phyloP scores from a whole-genome alignment of 2,113 vertebrate species.

The Bufo bufo region DNA sequence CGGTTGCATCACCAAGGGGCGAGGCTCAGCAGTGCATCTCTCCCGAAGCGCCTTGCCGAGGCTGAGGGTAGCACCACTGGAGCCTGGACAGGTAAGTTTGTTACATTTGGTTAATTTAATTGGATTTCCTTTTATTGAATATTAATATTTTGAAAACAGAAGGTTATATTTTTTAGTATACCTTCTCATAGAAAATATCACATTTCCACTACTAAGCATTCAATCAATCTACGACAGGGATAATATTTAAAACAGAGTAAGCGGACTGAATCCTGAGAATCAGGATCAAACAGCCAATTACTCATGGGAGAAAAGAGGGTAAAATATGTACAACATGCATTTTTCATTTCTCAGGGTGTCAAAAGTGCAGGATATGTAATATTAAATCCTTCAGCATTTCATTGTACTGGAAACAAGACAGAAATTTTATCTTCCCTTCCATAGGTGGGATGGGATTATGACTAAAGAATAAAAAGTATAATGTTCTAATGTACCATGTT shows the following conservation, averaged over 20 bases:
- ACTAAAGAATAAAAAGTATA: not conserved
- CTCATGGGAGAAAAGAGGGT: not conserved
- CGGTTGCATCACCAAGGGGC: too few species aligned
- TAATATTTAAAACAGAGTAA: not conserved
- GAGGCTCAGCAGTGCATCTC: too few species aligned
- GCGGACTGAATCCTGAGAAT: not conserved
- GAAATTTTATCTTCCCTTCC: conserved; percentile 11
- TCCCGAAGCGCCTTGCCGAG: too few species aligned
- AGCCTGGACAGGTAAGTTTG: too few species aligned
- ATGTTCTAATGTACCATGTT: conserved; percentile 8
- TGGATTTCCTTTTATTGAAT: not conserved
- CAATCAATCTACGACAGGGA: not conserved
- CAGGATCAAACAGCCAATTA: conserved; percentile 31
- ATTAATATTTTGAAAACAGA: not conserved
- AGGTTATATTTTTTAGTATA: too few species aligned
- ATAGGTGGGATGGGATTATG: not conserved
- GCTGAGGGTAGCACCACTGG: too few species aligned
- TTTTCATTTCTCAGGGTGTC: not conserved
- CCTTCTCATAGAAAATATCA: too few species aligned
- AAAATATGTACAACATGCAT: not conserved
- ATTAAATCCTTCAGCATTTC: conserved; percentile 1
- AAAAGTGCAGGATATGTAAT: conserved; percentile 5
- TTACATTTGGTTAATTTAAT: not conserved
- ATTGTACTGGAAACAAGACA: not conserved
- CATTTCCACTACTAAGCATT: conserved; percentile 8